Evolutionary conservation across 2,797 vertebrate species (phyloP).

Genomic region (Cyprinella venusta): DNA sequence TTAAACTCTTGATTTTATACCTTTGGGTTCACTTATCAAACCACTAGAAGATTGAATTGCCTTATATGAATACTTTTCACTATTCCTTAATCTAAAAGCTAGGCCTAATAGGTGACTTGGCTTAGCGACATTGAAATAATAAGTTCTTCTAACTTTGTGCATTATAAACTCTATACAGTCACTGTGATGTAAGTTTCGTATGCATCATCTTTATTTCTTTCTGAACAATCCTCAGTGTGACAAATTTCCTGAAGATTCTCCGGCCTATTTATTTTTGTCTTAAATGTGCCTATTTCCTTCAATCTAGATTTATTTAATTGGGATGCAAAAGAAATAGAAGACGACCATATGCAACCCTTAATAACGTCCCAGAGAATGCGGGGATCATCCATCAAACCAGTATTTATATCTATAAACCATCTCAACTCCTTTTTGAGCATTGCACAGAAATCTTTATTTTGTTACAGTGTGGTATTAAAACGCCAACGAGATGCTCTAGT

Average conservation of each 20-base stretch:
- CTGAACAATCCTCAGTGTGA: not conserved
- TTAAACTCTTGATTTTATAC: conserved; percentile 29
- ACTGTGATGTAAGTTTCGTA: not conserved
- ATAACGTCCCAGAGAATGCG: not conserved
- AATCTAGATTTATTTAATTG: not conserved
- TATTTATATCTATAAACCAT: too few species aligned
- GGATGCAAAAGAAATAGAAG: not conserved
- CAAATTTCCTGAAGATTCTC: not conserved
- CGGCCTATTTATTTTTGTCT: not conserved
- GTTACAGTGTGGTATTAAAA: too few species aligned
- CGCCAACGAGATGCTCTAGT: too few species aligned
- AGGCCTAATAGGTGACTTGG: conserved; percentile 27
- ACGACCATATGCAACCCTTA: too few species aligned
- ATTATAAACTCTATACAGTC: too few species aligned
- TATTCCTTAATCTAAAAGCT: not conserved
- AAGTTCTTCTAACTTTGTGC: too few species aligned
- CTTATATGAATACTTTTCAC: conserved; percentile 26
- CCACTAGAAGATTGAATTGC: conserved; percentile 6
- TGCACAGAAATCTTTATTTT: too few species aligned
- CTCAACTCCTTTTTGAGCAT: too few species aligned
- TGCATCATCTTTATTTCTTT: not conserved
- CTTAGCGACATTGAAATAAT: too few species aligned
- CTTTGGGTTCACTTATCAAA: conserved; percentile 14
- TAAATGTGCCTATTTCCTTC: not conserved
- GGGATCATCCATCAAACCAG: too few species aligned